Percentiles rank a stretch among this genome's conserved stretches.
phyloP scores from a whole-genome alignment of 2,113 vertebrate genomes.

The Notechis scutatus region DNA sequence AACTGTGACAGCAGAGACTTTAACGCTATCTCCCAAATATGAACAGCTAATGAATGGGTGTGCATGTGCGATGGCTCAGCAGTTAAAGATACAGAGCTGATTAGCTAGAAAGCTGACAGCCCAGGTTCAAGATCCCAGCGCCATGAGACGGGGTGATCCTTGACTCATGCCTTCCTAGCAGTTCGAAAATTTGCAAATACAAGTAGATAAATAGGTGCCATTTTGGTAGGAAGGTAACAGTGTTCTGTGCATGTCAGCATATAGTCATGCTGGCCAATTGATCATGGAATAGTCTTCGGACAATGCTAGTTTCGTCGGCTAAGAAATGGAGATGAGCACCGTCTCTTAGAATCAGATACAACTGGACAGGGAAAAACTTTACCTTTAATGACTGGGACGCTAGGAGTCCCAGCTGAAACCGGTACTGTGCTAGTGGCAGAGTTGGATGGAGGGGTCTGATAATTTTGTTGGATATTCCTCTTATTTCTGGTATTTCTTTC shows the following conservation, averaged over 20 bases:
- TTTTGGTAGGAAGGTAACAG: background rate
- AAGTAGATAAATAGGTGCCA: background rate
- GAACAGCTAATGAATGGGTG: background rate
- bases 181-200: background rate
- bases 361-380: background rate
- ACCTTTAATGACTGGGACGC: background rate
- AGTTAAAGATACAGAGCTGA: background rate
- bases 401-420: background rate
- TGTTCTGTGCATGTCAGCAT: background rate
- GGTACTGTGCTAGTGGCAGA: background rate
- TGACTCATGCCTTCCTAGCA: background rate
- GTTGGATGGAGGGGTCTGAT: background rate
- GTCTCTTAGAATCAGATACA: background rate
- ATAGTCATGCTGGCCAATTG: too few species aligned
- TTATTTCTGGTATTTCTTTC: background rate
- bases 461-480: background rate
- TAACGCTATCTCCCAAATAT: background rate
- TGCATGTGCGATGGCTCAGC: fast-evolving
- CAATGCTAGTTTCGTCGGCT: too few species aligned
- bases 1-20: background rate
- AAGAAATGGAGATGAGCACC: too few species aligned
- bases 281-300: too few species aligned
- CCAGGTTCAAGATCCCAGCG: background rate
- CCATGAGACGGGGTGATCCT: background rate
- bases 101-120: background rate